Percentiles rank a stretch among this genome's conserved stretches.
These are phyloP conservation scores for Erebia ligea DNA, from an alignment of 2,888 invertebrate genomes.

Conservation along the genomic window DNA sequence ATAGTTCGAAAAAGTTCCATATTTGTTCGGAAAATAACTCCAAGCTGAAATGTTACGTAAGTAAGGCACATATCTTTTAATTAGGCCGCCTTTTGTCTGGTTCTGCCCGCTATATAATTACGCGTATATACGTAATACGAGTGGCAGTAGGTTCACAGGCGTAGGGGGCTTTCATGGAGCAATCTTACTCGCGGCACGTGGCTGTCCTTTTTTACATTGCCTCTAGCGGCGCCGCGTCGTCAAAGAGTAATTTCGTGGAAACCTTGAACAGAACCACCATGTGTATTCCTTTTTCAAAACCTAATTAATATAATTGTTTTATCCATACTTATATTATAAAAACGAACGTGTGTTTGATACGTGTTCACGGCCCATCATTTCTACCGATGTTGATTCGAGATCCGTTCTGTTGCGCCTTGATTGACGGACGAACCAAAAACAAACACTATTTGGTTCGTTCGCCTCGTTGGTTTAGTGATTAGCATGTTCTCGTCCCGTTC, in stretches of 20 bases:
- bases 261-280: neutral
- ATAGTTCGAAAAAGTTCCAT: neutral
- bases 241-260: conserved; percentile 53
- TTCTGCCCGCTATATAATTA: conserved; percentile 35
- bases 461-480: too few species aligned
- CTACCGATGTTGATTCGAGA: too few species aligned
- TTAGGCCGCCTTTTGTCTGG: conserved; percentile 36
- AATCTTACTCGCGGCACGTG: conserved; percentile 73
- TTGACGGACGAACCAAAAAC: too few species aligned
- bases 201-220: conserved; percentile 71
- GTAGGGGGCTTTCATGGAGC: conserved; percentile 66
- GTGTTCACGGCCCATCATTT: too few species aligned
- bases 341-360: too few species aligned
- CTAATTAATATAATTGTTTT: neutral
- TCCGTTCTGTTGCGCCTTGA: too few species aligned
- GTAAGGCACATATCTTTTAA: conserved; percentile 37
- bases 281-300: neutral
- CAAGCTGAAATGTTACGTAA: conserved; percentile 16
- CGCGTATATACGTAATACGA: conserved; percentile 47
- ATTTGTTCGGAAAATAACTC: conserved; percentile 14
- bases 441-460: too few species aligned
- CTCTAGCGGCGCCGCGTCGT: conserved; percentile 55
- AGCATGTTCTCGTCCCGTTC: too few species aligned
- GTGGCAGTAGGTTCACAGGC: conserved; percentile 37
- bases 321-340: too few species aligned